These are phyloP conservation scores for Carassius auratus DNA, from an alignment of 2,113 vertebrate genomes.

Conservation along the genomic window DNA sequence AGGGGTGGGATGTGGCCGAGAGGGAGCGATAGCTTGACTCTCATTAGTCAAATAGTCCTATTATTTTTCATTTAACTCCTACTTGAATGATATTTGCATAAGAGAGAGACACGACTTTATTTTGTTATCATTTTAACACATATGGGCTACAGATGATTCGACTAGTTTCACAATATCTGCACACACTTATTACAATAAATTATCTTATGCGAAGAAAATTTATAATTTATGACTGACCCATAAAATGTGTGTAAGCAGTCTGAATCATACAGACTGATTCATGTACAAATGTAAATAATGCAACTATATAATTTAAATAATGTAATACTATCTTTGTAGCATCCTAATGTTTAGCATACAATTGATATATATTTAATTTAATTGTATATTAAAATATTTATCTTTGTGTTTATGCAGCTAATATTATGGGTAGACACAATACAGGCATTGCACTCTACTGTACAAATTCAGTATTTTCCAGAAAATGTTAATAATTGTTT, in stretches of 20 bases:
- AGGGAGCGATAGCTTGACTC: slow-evolving; percentile 12
- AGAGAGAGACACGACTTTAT: too few species aligned
- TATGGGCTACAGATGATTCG: not conserved
- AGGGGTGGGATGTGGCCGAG: slow-evolving; percentile 46
- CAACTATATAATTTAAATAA: too few species aligned
- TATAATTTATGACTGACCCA: too few species aligned
- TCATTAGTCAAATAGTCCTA: not conserved
- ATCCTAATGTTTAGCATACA: too few species aligned
- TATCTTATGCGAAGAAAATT: not conserved
- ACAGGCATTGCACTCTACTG: not conserved
- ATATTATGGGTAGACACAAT: not conserved
- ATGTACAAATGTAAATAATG: too few species aligned
- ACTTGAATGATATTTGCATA: too few species aligned
- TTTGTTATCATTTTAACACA: slow-evolving; percentile 1
- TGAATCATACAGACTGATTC: too few species aligned
- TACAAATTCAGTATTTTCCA: not conserved
- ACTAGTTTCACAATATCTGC: not conserved
- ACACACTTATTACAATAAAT: not conserved
- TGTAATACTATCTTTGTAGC: too few species aligned
- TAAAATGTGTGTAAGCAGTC: too few species aligned
- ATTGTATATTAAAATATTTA: not conserved
- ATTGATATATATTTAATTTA: too few species aligned
- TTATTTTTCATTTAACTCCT: not conserved
- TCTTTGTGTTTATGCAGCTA: not conserved
- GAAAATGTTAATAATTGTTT: not conserved